Conservation (phyloP, 1,140 invertebrate species). For the Drepana arcuata region DNA sequence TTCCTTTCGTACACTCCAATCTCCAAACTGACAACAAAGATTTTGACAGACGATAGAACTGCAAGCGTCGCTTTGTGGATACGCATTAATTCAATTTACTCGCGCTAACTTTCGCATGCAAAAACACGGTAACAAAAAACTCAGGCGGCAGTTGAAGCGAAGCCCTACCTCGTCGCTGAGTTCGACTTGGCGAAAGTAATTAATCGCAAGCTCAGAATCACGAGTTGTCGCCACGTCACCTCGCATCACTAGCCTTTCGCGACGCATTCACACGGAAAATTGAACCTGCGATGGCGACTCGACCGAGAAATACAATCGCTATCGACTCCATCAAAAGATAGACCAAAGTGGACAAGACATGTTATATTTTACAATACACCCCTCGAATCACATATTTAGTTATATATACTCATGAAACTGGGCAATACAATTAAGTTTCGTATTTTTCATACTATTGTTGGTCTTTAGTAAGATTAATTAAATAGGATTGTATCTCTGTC, state of each 20-base stretch:
- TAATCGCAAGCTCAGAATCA: conserved; percentile 36
- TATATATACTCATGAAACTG: too few species aligned
- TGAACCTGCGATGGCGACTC: conserved; percentile 22
- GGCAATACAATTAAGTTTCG: conserved; percentile 24
- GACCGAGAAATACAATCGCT: conserved; percentile 24
- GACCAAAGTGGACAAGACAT: conserved; percentile 12
- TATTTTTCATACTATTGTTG: conserved; percentile 51
- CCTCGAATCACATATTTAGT: too few species aligned
- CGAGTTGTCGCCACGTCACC: conserved; percentile 50
- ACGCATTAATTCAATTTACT: conserved; percentile 16
- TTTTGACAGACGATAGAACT: conserved; percentile 1
- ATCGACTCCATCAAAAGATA: conserved; percentile 15
- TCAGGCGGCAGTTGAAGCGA: conserved; percentile 39
- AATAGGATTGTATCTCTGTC: conserved; percentile 64
- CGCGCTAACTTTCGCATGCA: conserved; percentile 37
- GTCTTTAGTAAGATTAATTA: conserved; percentile 58
- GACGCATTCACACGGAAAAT: conserved; percentile 35
- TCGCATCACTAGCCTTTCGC: conserved; percentile 37
- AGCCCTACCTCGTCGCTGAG: conserved; percentile 36
- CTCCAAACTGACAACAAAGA: too few species aligned
- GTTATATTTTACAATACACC: too few species aligned
- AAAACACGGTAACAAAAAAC: conserved; percentile 47
- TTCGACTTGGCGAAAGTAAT: conserved; percentile 56
- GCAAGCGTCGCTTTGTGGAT: conserved; percentile 8
- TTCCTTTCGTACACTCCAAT: too few species aligned